Conservation (phyloP, 2,888 invertebrate genomes). For the Sphinx pinastri region DNA sequence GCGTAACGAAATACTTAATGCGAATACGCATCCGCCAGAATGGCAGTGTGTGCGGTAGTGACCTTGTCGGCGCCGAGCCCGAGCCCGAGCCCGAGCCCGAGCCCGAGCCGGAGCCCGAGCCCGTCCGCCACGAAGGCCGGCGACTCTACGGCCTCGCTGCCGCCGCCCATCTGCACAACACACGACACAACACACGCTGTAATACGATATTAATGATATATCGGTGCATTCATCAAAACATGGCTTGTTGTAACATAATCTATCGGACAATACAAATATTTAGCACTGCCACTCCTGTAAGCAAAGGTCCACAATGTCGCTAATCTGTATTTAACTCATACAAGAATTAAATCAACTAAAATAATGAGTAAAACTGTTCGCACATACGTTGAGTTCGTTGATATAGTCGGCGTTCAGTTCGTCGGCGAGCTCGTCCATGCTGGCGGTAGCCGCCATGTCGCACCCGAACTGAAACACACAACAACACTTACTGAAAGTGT, state of each 20-base stretch:
- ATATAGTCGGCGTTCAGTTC: constrained; percentile 35
- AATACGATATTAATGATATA: neutral
- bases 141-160: constrained; percentile 36
- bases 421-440: constrained; percentile 40
- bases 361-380: neutral
- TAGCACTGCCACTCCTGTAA: too few relatives aligned
- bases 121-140: constrained; percentile 49
- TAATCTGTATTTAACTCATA: too few relatives aligned
- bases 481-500: too few relatives aligned
- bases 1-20: neutral
- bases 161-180: constrained; percentile 41
- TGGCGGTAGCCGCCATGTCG: constrained; percentile 47
- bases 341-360: neutral
- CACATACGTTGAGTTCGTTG: constrained; percentile 41
- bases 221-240: neutral
- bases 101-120: too few relatives aligned
- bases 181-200: neutral
- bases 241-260: neutral
- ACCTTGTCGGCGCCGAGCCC: constrained; percentile 43
- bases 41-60: neutral
- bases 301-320: too few relatives aligned
- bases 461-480: constrained; percentile 42
- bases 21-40: too few relatives aligned
- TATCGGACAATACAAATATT: neutral
- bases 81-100: too few relatives aligned